Evolutionary conservation across 1,140 invertebrate genomes (phyloP).

Genomic region (Papilio dardanus): DNA sequence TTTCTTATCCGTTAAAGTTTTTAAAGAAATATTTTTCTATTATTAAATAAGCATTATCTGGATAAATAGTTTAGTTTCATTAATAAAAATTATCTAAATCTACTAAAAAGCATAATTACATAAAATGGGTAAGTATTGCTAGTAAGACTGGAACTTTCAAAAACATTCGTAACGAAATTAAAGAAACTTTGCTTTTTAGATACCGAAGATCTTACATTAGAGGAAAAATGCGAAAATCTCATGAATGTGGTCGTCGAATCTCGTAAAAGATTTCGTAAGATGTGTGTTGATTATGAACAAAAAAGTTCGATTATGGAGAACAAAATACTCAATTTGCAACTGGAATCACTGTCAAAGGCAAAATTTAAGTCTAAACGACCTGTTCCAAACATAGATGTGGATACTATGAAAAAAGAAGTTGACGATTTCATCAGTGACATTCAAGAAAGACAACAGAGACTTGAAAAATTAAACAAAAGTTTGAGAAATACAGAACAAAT

Average conservation of each 20-base stretch:
- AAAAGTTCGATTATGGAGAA: constrained; percentile 65
- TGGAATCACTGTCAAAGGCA: constrained; percentile 58
- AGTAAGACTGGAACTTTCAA: not conserved
- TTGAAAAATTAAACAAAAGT: constrained; percentile 56
- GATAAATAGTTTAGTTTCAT: not conserved
- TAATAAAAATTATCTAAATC: not conserved
- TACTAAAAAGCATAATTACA: not conserved
- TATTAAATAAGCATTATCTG: not conserved
- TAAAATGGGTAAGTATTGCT: not conserved
- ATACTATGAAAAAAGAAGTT: constrained; percentile 56
- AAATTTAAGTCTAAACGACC: constrained; percentile 60
- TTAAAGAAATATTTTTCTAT: not conserved
- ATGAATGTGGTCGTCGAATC: constrained; percentile 72
- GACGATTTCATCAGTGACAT: constrained; percentile 61
- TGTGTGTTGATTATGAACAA: constrained; percentile 67
- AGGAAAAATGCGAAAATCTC: constrained; percentile 68
- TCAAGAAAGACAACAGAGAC: constrained; percentile 46
- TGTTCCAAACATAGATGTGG: constrained; percentile 48
- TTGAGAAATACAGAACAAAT: constrained; percentile 57
- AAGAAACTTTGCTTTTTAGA: constrained; percentile 46
- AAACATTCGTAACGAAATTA: not conserved
- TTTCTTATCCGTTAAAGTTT: not conserved
- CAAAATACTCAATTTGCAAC: constrained; percentile 61
- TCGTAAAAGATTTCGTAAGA: constrained; percentile 67
- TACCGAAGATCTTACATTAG: constrained; percentile 49